Evolutionary conservation across 2,797 vertebrate species (phyloP), one percentile per base, ranked within the genome.

Genomic region (Hypotaenidia okinawae): DNA sequence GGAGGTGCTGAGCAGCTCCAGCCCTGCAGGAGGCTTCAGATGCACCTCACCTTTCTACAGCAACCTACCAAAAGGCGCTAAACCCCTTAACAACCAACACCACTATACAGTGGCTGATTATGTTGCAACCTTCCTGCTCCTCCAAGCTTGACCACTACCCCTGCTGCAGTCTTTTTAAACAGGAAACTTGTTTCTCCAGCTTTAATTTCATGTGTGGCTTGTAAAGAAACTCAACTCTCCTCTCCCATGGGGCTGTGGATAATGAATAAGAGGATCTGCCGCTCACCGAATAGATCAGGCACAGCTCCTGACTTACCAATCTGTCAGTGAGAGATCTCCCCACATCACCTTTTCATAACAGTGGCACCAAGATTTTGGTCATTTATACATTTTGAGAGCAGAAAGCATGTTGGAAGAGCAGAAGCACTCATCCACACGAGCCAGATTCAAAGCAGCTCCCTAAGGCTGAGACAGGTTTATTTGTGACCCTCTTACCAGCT

Each of bases 341-440:
- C 5, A 9, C 16, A 39, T 4, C 0, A 0, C 13, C 22, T 25
- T 67, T 33, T 32, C 23, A 3, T 5, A 39, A 32, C 47, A 0
- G 0, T 21, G 16, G 11, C 39, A 63, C 23, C 9, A 22, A 37
- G 52, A 70, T 63, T 82, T 62, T 39, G 23, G 25, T 23, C 23
- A 69, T 35, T 8, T 0, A 6, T 1, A 32, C 2, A 10, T 4
- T 37, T 70, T 1, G 16, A 82, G 43, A 84, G 27, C 3, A 72
- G 13, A 51, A 73, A 19, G 3, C 2, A 2, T 11, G 4, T 41
- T 68, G n/a, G 52, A 91, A 61, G 13, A 64, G 45, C 9, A 25
- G n/a, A 59, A 84, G 15, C 43, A 17, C 8, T 67, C 37, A 32
- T 14, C 12, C 22, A 16, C 3, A 2, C 27, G 6, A 80, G 0